Evolutionary conservation across 2,888 invertebrate genomes (phyloP).

Genomic region (Chloroclysta siterata): DNA sequence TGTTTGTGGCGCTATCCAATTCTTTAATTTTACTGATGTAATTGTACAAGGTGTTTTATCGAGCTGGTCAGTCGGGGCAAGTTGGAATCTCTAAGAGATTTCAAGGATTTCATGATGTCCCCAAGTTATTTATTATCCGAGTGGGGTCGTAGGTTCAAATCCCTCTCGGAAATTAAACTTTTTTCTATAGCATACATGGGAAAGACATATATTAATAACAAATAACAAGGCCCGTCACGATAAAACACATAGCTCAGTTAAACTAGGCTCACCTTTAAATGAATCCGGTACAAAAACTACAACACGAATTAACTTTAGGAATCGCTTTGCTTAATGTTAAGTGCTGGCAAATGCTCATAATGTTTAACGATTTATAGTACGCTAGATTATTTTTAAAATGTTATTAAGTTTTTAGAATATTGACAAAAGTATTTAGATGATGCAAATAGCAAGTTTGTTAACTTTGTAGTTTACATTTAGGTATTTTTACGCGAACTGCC

Average conservation of each 20-base stretch:
- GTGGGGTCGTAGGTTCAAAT: too few relatives aligned
- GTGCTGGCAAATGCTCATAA: conserved; percentile 14
- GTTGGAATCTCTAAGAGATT: too few relatives aligned
- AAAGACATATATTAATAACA: too few relatives aligned
- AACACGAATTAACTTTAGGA: neutral
- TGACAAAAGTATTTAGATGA: neutral
- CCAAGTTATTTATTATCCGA: too few relatives aligned
- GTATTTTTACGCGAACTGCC: neutral
- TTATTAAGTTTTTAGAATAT: neutral
- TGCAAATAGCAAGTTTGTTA: neutral
- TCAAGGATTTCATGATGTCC: too few relatives aligned
- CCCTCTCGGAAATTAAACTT: too few relatives aligned
- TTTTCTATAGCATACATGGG: too few relatives aligned
- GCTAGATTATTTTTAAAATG: conserved; percentile 2
- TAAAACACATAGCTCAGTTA: neutral
- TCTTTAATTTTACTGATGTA: too few relatives aligned
- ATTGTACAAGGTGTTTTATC: too few relatives aligned
- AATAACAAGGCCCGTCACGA: too few relatives aligned
- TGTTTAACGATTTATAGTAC: neutral
- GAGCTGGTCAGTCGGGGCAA: too few relatives aligned
- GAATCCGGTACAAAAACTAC: neutral
- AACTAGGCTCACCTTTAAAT: conserved; percentile 2
- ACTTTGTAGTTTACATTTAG: neutral
- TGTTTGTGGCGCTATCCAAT: too few relatives aligned
- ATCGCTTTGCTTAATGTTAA: conserved; percentile 3